Conservation (phyloP, 2,888 invertebrate genomes). For the Hedychridium roseum region DNA sequence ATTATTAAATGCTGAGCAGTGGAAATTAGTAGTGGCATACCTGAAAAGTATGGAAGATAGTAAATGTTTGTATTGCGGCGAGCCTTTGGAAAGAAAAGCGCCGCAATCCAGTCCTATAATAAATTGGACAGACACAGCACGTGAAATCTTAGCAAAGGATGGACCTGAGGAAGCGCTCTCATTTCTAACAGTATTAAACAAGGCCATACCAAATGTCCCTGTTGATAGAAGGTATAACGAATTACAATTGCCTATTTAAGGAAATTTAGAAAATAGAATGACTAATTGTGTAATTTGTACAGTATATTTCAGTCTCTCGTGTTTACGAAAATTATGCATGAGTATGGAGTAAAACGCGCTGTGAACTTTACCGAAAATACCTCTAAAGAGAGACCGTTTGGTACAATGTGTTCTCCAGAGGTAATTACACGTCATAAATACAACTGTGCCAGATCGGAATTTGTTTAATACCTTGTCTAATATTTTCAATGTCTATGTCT, state of each 20-base stretch:
- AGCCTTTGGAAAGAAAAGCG: slow-evolving; percentile 63
- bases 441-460: no score
- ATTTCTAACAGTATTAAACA: slow-evolving; percentile 68
- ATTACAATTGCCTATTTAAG: neutral
- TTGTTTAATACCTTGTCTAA: neutral
- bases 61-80: slow-evolving; percentile 72
- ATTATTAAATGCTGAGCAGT: slow-evolving; percentile 68
- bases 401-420: slow-evolving; percentile 55
- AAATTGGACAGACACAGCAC: slow-evolving; percentile 71
- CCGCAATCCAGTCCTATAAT: slow-evolving; percentile 66
- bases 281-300: slow-evolving; percentile 19
- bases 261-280: neutral
- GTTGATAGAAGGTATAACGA: slow-evolving; percentile 68
- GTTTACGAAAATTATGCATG: slow-evolving; percentile 55
- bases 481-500: slow-evolving; percentile 1
- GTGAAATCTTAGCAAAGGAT: slow-evolving; percentile 70
- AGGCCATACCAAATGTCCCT: slow-evolving; percentile 68
- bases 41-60: slow-evolving; percentile 68
- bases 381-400: slow-evolving; percentile 38
- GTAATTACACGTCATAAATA: no score
- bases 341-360: slow-evolving; percentile 46
- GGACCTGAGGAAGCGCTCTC: slow-evolving; percentile 69
- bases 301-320: slow-evolving; percentile 56
- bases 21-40: slow-evolving; percentile 68
- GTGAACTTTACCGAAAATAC: slow-evolving; percentile 45